These are phyloP conservation scores for Adelognathus sp. DNA, from an alignment of 2,888 invertebrate species.

Conservation along the genomic window DNA sequence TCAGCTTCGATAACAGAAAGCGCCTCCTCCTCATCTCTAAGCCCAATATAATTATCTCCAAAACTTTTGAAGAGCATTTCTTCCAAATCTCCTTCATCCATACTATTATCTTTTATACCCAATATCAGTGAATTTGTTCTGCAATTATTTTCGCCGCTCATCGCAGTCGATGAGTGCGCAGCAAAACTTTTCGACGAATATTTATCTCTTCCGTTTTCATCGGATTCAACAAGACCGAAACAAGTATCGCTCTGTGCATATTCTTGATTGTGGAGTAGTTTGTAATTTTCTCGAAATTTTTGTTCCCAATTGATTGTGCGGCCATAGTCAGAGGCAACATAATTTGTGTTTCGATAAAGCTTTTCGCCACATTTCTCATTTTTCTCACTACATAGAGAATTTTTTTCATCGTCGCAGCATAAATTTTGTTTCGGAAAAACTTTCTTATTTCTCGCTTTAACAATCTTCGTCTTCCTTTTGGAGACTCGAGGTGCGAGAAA, in stretches of 20 bases:
- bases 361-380: neutral
- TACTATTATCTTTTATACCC: neutral
- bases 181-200: neutral
- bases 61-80: neutral
- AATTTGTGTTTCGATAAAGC: neutral
- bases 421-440: neutral
- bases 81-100: neutral
- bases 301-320: neutral
- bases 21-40: neutral
- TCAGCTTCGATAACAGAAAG: neutral
- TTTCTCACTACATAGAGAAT: neutral
- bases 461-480: slow-evolving; percentile 33
- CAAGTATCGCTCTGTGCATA: neutral
- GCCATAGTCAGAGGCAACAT: neutral
- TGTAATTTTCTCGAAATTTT: neutral
- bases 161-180: neutral
- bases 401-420: neutral
- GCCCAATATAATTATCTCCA: neutral
- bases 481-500: neutral
- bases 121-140: neutral
- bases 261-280: neutral
- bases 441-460: slow-evolving; percentile 17
- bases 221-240: neutral
- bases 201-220: neutral
- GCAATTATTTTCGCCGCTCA: neutral